phyloP scores from a whole-genome alignment of 2,113 vertebrate genomes.

The Esox niger region DNA sequence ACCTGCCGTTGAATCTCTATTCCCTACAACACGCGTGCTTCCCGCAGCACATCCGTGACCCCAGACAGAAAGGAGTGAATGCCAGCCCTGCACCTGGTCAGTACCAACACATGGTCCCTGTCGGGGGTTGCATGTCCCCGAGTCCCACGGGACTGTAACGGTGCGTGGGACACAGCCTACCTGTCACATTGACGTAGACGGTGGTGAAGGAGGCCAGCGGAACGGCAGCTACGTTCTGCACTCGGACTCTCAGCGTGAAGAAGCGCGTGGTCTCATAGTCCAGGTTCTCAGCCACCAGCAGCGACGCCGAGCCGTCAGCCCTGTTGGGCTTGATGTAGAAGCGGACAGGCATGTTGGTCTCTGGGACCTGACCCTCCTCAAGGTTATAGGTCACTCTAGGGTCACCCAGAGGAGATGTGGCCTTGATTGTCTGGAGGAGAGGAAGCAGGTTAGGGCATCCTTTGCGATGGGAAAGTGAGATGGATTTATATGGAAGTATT shows the following conservation, averaged over 20 bases:
- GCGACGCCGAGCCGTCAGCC: constrained; percentile 80
- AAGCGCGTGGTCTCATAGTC: constrained; percentile 82
- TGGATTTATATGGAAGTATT: background rate
- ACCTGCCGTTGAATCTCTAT: background rate
- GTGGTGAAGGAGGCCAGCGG: constrained; percentile 84
- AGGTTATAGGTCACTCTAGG: constrained; percentile 85
- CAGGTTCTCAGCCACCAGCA: constrained; percentile 84
- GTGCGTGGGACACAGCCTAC: constrained; percentile 56
- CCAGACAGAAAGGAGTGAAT: background rate
- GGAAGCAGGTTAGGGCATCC: background rate
- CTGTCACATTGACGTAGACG: constrained; percentile 83
- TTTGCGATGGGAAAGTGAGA: background rate
- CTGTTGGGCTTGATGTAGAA: constrained; percentile 90
- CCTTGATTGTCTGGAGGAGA: constrained; percentile 78
- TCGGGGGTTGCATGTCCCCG: too few relatives aligned
- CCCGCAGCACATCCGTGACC: background rate
- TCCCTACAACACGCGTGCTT: background rate
- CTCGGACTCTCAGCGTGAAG: constrained; percentile 79
- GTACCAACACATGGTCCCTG: too few relatives aligned
- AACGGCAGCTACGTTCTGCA: constrained; percentile 81
- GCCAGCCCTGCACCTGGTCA: too few relatives aligned
- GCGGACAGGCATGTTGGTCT: constrained; percentile 86
- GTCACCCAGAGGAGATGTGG: constrained; percentile 81
- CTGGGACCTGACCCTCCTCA: constrained; percentile 87
- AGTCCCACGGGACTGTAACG: background rate